A percentile compares a stretch with the other conserved stretches of the same genome.
Evolutionary conservation across 2,797 vertebrate genomes (phyloP).

Genomic region (Eulemur coronatus): DNA sequence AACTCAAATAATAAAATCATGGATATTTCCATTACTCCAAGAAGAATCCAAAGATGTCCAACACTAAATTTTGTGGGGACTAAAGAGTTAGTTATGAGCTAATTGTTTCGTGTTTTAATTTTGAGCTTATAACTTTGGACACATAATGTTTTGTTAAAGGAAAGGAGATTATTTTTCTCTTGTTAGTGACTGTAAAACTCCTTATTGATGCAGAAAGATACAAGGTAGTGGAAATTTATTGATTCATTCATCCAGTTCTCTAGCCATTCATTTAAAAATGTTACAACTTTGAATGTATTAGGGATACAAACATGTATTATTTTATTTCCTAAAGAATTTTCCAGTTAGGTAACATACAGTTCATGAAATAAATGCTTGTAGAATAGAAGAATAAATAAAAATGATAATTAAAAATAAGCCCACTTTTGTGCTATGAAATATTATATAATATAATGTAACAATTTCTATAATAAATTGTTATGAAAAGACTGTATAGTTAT

Average conservation of each 20-base stretch:
- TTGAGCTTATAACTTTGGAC: background rate
- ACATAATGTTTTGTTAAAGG: background rate
- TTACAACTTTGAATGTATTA: background rate
- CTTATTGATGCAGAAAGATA: background rate
- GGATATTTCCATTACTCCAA: background rate
- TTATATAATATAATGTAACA: background rate
- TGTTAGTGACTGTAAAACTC: background rate
- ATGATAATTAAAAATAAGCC: background rate
- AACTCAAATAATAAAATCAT: background rate
- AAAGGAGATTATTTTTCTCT: background rate
- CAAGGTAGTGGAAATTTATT: background rate
- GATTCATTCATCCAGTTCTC: background rate
- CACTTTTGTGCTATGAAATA: background rate
- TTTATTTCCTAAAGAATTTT: background rate
- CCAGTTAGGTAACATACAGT: background rate
- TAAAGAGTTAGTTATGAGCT: background rate
- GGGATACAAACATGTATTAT: background rate
- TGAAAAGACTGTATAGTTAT: background rate
- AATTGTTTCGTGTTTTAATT: background rate
- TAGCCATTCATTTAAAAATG: background rate
- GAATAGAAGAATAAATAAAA: background rate
- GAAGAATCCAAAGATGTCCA: background rate
- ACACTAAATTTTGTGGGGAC: slow-evolving; percentile 21
- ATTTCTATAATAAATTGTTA: background rate
- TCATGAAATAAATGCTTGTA: background rate